Base-by-base conservation (phyloP, 2,888 invertebrate species). In the Macrophya alboannulata region DNA sequence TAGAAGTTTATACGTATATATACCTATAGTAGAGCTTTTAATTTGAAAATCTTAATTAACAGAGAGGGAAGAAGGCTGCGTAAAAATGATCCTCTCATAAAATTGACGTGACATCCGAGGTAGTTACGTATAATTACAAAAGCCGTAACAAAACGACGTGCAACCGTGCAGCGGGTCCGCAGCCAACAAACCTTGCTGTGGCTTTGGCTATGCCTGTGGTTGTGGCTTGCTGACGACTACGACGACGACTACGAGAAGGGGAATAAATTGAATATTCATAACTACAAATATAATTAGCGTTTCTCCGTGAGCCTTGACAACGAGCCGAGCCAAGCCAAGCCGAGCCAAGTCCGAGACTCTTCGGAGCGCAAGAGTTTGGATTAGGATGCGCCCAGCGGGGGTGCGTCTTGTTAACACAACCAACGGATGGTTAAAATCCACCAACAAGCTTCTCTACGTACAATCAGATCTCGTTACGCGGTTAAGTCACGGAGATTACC, bases 221-320 rank as follows among this genome's bases (percentile, higher is more conserved):
- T 74, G 72, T 15, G 72, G 72, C 72, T 43, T 45, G 55, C 77
- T 37, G 45, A 77, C 48, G 77, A 68, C 25, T 31, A 37, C 68
- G 25, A 43, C 17, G 72, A 21, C 10, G 45, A 43, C 43, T 1
- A 77, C 55, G 77, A 55, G 25, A 0, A 77, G 77, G 31, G 48
- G 43, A 62, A 62, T 77, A 83, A 83, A 83, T 83, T 83, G 68
- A 71, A 83, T 83, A 83, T 83, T 83, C 83, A 83, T 83, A 83
- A 68, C 83, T 83, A 83, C 83, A 83, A 83, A 83, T 83, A 83
- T 71, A 83, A 83, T 83, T 83, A 83, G 83, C 83, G 83, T 81
- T 81, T 62, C 59, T 59, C 21, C 43, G 21, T 37, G 77, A 37
- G 77, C 37, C 77, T 51, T 55, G 77, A 77, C 59, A 81, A 81